phyloP scores from a whole-genome alignment of 1,140 invertebrate genomes.

The Dolichoris vasculosae region DNA sequence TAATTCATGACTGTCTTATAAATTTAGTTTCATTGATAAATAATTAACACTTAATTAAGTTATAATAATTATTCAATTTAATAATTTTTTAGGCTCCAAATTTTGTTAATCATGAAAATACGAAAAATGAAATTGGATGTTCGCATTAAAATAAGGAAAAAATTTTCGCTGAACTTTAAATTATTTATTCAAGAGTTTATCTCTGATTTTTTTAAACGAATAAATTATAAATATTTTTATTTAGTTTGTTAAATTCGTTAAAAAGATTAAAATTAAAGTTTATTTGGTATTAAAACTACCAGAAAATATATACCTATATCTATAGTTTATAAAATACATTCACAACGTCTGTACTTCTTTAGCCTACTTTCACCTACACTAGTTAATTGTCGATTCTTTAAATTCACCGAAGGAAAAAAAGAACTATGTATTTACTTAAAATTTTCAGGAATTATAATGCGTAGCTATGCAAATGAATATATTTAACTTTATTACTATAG shows the following conservation, averaged over 20 bases:
- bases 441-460: background rate
- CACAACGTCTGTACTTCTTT: background rate
- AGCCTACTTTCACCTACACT: slow-evolving; percentile 19
- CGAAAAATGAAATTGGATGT: background rate
- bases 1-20: background rate
- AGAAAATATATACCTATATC: background rate
- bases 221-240: background rate
- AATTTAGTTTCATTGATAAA: background rate
- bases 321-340: background rate
- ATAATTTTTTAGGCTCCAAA: background rate
- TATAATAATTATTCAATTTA: background rate
- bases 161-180: background rate
- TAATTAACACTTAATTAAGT: background rate
- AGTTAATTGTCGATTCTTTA: slow-evolving; percentile 22
- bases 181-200: background rate
- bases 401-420: slow-evolving; percentile 11
- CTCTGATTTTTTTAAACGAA: background rate
- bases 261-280: background rate
- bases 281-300: background rate
- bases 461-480: background rate
- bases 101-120: background rate
- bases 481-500: background rate
- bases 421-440: slow-evolving; percentile 2
- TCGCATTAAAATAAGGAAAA: background rate
- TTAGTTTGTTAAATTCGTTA: background rate